phyloP scores from a whole-genome alignment of 1,140 invertebrate species.

The Drosophila sucinea region DNA sequence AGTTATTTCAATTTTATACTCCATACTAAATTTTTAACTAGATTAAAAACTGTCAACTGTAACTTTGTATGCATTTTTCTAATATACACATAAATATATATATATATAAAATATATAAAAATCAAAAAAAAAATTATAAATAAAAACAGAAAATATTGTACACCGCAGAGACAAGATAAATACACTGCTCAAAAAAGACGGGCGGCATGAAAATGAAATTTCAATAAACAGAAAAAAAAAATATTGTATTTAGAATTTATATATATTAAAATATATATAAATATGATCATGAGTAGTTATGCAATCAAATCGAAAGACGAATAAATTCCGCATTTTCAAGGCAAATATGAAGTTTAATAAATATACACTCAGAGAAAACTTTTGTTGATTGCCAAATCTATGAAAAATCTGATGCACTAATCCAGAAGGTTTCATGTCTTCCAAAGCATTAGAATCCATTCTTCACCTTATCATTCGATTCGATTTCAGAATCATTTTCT shows the following conservation, averaged over 20 bases:
- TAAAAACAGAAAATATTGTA: constrained; percentile 31
- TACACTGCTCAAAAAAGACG: not conserved
- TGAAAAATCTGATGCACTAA: not conserved
- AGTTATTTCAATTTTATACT: constrained; percentile 79
- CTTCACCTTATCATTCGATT: not conserved
- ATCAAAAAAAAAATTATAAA: constrained; percentile 25
- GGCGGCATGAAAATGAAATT: not conserved
- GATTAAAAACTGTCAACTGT: constrained; percentile 57
- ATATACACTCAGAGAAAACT: not conserved
- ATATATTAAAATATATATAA: not conserved
- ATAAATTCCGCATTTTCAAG: not conserved
- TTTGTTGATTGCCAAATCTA: not conserved
- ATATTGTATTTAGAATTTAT: constrained; percentile 14
- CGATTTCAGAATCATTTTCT: no score
- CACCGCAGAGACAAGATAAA: not conserved
- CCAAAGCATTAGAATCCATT: not conserved
- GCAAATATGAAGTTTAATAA: not conserved
- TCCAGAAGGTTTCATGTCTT: not conserved
- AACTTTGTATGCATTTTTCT: constrained; percentile 79
- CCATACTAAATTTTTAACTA: constrained; percentile 77
- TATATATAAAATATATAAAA: constrained; percentile 53
- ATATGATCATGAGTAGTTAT: constrained; percentile 2
- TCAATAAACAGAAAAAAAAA: not conserved
- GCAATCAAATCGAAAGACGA: constrained; percentile 15
- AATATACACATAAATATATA: constrained; percentile 43